phyloP scores from a whole-genome alignment of 1,140 invertebrate genomes.

The Drosophila sucinea region DNA sequence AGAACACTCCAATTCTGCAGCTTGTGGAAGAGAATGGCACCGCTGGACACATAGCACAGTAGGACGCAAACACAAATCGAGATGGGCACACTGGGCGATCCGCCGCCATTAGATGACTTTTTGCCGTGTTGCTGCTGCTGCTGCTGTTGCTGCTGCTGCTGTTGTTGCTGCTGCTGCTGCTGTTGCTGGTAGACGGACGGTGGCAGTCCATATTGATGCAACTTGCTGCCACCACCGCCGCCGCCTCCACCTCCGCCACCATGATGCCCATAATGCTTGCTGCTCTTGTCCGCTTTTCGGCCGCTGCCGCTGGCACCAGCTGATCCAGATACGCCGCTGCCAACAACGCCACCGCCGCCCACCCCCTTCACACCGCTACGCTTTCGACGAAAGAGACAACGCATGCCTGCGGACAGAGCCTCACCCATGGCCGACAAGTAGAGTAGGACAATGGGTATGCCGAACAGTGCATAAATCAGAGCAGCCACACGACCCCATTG shows the following conservation, averaged over 20 bases:
- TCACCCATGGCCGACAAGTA: constrained; percentile 94
- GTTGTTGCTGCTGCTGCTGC: constrained; percentile 46
- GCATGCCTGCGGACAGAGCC: constrained; percentile 84
- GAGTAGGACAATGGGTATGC: constrained; percentile 95
- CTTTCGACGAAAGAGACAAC: constrained; percentile 76
- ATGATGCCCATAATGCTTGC: constrained; percentile 44
- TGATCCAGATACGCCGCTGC: constrained; percentile 16
- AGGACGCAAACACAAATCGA: constrained; percentile 95
- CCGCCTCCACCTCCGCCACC: not conserved
- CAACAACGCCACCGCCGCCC: constrained; percentile 29
- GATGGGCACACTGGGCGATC: constrained; percentile 88
- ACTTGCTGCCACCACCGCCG: constrained; percentile 29
- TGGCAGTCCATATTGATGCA: constrained; percentile 64
- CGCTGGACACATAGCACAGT: constrained; percentile 94
- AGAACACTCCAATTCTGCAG: constrained; percentile 95
- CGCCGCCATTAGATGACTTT: constrained; percentile 24
- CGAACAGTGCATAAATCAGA: constrained; percentile 93
- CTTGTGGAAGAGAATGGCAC: constrained; percentile 95
- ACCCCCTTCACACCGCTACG: constrained; percentile 48
- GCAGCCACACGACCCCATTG: constrained; percentile 93
- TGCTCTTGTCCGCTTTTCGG: constrained; percentile 55
- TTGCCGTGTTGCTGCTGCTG: constrained; percentile 44
- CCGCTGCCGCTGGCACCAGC: constrained; percentile 11
- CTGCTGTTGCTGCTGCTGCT: constrained; percentile 40
- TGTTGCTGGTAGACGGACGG: constrained; percentile 62